A percentile compares a stretch with the other conserved stretches of the same genome.
phyloP scores from a whole-genome alignment of 2,113 vertebrate genomes.

The Nipponia nippon region DNA sequence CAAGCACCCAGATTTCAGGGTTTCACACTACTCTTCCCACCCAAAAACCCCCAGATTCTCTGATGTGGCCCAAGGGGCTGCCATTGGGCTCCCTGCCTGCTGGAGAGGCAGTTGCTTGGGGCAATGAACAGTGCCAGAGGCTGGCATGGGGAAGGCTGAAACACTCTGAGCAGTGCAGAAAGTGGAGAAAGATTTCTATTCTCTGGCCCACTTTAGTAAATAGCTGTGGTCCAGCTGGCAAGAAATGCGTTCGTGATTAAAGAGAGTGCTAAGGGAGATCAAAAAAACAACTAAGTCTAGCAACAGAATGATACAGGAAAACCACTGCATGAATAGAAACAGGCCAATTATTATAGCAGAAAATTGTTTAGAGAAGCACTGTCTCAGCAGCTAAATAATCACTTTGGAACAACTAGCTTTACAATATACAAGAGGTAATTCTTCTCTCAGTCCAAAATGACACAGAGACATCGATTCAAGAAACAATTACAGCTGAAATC shows the following conservation, averaged over 20 bases:
- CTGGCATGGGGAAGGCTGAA: not conserved
- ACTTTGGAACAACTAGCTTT: not conserved
- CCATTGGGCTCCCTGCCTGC: rapidly evolving
- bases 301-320: not conserved
- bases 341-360: not conserved
- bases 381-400: conserved; percentile 12
- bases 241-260: not conserved
- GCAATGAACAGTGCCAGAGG: not conserved
- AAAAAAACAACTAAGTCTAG: not conserved
- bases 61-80: not conserved
- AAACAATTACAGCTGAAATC: not conserved
- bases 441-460: not conserved
- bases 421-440: not conserved
- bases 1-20: not conserved
- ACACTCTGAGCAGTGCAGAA: not conserved
- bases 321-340: not conserved
- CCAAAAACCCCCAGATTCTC: rapidly evolving
- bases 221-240: not conserved
- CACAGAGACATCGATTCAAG: not conserved
- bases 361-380: not conserved
- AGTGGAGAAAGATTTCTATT: not conserved
- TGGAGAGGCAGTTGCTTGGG: not conserved
- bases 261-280: not conserved
- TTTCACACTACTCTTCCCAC: not conserved
- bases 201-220: not conserved